phyloP scores from a whole-genome alignment of 2,888 invertebrate species.

The Loripinus fragilis region DNA sequence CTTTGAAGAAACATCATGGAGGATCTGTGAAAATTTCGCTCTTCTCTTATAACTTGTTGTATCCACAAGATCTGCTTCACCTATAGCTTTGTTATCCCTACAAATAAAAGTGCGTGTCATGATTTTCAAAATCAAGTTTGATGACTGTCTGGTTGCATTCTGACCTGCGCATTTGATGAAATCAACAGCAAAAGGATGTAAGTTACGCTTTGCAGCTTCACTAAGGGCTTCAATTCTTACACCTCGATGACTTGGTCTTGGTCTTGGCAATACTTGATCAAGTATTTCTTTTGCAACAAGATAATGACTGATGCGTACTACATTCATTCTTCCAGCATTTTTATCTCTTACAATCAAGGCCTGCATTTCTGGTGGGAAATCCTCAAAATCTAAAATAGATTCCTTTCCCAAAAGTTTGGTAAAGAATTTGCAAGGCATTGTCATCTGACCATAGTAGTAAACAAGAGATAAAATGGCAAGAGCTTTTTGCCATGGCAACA shows the following conservation, averaged over 20 bases:
- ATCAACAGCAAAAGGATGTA: constrained; percentile 45
- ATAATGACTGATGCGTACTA: constrained; percentile 57
- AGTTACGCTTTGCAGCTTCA: constrained; percentile 42
- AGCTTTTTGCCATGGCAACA: constrained; percentile 37
- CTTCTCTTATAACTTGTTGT: constrained; percentile 32
- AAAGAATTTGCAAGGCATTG: constrained; percentile 56
- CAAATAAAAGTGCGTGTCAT: constrained; percentile 62
- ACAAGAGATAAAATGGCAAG: constrained; percentile 46
- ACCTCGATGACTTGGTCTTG: not conserved
- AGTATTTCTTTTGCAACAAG: constrained; percentile 61
- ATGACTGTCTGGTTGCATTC: constrained; percentile 12
- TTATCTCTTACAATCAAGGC: constrained; percentile 46
- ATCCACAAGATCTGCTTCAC: constrained; percentile 45
- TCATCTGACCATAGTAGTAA: constrained; percentile 54
- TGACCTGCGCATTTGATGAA: constrained; percentile 57
- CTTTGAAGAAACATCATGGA: constrained; percentile 40
- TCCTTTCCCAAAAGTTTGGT: constrained; percentile 21
- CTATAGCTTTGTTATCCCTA: constrained; percentile 55
- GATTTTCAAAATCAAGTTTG: constrained; percentile 42
- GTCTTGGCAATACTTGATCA: constrained; percentile 49
- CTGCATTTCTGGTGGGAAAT: constrained; percentile 52
- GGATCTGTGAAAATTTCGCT: constrained; percentile 53
- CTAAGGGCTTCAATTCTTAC: constrained; percentile 29
- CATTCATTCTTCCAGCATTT: constrained; percentile 37
- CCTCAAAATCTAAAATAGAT: constrained; percentile 23